Percentiles rank a stretch among this genome's conserved stretches.
Conservation (phyloP, 2,797 vertebrate species). For the Harpagifer antarcticus region DNA sequence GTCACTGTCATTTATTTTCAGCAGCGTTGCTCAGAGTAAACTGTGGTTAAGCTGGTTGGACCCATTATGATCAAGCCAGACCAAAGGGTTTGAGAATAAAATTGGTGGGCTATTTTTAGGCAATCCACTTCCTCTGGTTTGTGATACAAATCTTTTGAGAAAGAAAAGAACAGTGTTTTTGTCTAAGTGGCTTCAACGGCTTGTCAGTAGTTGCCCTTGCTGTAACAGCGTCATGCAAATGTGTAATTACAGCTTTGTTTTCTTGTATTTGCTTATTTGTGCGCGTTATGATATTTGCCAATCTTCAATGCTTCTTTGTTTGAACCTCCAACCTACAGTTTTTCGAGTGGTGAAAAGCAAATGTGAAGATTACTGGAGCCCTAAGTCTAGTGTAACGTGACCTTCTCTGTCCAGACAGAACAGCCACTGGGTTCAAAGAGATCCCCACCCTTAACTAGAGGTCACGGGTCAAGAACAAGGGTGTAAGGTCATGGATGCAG, state of each 20-base stretch:
- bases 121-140: constrained; percentile 58
- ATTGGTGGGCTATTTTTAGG: constrained; percentile 60
- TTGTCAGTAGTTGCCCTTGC: constrained; percentile 40
- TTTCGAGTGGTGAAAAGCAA: background rate
- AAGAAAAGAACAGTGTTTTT: constrained; percentile 13
- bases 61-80: constrained; percentile 47
- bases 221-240: constrained; percentile 41
- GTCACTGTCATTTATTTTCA: constrained; percentile 37
- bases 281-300: background rate
- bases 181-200: constrained; percentile 44
- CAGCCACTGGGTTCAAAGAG: constrained; percentile 51
- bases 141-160: constrained; percentile 58
- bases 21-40: constrained; percentile 22
- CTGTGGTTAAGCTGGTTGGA: constrained; percentile 33
- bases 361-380: background rate
- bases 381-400: constrained; percentile 21
- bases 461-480: constrained; percentile 52
- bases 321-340: constrained; percentile 17
- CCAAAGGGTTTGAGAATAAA: constrained; percentile 51
- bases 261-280: constrained; percentile 10
- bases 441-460: constrained; percentile 44
- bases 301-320: constrained; percentile 25
- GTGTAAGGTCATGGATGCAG: constrained; percentile 52
- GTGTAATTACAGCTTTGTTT: constrained; percentile 2
- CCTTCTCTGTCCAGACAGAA: constrained; percentile 44